Evolutionary conservation across 2,797 vertebrate species (phyloP), one percentile per base, ranked within the genome.

Genomic region (Lindbergichthys nudifrons): DNA sequence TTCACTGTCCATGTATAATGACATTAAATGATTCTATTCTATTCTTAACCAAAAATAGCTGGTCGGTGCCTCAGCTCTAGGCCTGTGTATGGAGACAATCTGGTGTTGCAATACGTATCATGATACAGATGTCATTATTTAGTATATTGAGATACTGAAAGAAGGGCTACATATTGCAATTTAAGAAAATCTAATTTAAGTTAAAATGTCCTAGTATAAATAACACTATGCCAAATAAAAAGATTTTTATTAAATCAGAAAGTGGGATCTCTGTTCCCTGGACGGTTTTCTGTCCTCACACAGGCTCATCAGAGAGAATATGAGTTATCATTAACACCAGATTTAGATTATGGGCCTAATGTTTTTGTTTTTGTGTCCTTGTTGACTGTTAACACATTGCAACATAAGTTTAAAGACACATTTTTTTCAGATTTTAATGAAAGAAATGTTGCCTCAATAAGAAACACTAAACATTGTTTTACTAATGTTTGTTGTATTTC

Each of bases 41-140:
- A 26, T 26, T 26, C 26, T 26, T 26, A 26, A 26, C 4, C 26
- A 26, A 26, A 26, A 4, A 26, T 26, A 26, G 26, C 26, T 26
- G 47, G 48, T 63, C 58, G 60, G 48, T 75, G 75, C 48, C 47
- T 72, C 77, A 70, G 83, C 75, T 86, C 68, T 76, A 54, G 32
- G 7, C 32, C 32, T 36, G 32, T 36, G 32, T 36, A 36, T 36
- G 32, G 32, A 36, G 32, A 8, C 32, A 36, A 36, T 36, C 32
- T 36, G 7, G 32, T 36, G 32, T 36, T 36, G 32, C 32, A 36
- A 36, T 36, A 36, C 4, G 26, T 26, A 26, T 26, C 26, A 26
- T 26, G 26, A 26, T 26, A 26, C 26, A 26, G 26, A 26, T 26
- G 26, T 5, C 26, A 26, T 26, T 26, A 26, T 5, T 26, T 26